These are phyloP conservation scores for Drosophila triauraria DNA, from an alignment of 1,140 invertebrate species.

Conservation along the genomic window DNA sequence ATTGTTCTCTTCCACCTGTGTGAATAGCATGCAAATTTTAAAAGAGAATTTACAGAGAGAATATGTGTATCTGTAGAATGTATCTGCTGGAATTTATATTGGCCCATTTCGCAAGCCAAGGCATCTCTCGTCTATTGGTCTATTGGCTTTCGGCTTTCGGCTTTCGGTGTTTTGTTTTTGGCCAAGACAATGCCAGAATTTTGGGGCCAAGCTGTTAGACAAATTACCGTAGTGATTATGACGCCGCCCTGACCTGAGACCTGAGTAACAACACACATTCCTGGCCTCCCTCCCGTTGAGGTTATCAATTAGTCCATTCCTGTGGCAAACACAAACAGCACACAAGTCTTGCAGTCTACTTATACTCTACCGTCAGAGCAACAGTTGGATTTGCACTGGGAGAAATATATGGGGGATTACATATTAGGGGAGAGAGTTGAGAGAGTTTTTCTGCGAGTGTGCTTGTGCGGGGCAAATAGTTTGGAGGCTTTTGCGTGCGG, in stretches of 20 bases:
- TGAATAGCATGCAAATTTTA: neutral
- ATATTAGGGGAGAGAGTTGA: neutral
- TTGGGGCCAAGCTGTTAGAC: constrained; percentile 14
- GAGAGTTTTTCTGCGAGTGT: constrained; percentile 7
- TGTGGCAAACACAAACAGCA: constrained; percentile 10
- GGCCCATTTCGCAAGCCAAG: neutral
- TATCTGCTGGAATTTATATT: neutral
- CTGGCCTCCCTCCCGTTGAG: constrained; percentile 23
- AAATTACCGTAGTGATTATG: constrained; percentile 35
- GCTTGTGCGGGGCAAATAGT: constrained; percentile 51
- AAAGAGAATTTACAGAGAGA: too few relatives aligned
- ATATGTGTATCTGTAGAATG: too few relatives aligned
- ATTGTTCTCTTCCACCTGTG: neutral
- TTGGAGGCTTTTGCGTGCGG: constrained; percentile 58
- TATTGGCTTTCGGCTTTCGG: neutral
- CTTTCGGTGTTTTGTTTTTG: constrained; percentile 3
- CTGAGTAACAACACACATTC: constrained; percentile 19
- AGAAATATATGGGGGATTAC: neutral
- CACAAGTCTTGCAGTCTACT: neutral
- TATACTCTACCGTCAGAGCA: constrained; percentile 21
- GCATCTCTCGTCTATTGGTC: neutral
- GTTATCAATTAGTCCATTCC: constrained; percentile 41
- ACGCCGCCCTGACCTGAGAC: constrained; percentile 12
- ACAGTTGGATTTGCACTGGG: constrained; percentile 39
- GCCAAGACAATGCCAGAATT: constrained; percentile 13